These are phyloP conservation scores for Mirounga angustirostris DNA, from an alignment of 2,113 vertebrate species.

Conservation along the genomic window DNA sequence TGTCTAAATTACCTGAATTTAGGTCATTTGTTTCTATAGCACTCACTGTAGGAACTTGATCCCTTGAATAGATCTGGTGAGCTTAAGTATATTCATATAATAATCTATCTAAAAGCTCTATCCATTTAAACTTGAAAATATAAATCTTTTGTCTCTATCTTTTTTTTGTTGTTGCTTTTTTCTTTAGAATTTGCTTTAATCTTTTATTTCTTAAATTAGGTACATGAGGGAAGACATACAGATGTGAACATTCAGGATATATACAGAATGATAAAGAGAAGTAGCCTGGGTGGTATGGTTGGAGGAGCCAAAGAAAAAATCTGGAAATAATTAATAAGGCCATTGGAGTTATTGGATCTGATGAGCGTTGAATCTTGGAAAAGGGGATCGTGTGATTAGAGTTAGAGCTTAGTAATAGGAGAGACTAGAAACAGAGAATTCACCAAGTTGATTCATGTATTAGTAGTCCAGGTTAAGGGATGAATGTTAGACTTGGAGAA, in stretches of 20 bases:
- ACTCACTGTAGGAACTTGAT: background rate
- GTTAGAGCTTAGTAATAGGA: background rate
- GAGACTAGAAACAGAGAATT: conserved; percentile 27
- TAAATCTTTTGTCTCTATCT: background rate
- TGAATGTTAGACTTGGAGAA: background rate
- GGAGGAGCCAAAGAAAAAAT: conserved; percentile 37
- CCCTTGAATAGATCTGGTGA: conserved; percentile 12
- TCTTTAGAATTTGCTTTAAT: background rate
- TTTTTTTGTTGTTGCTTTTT: background rate
- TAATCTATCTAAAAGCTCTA: conserved; percentile 23
- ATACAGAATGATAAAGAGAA: conserved; percentile 4
- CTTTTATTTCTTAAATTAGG: conserved; percentile 45
- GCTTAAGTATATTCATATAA: background rate
- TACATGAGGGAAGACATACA: background rate
- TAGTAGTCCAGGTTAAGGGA: background rate
- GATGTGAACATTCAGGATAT: background rate
- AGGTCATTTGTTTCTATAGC: conserved; percentile 31
- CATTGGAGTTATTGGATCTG: background rate
- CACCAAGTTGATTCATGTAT: background rate
- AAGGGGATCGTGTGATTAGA: background rate
- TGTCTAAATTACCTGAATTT: conserved; percentile 45
- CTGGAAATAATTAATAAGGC: background rate
- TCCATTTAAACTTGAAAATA: conserved; percentile 15
- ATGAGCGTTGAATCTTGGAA: conserved; percentile 20
- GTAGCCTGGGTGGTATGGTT: background rate